Percentiles rank a stretch among this genome's conserved stretches.
phyloP scores from a whole-genome alignment of 2,113 vertebrate genomes.

The Entomyzon cyanotis region DNA sequence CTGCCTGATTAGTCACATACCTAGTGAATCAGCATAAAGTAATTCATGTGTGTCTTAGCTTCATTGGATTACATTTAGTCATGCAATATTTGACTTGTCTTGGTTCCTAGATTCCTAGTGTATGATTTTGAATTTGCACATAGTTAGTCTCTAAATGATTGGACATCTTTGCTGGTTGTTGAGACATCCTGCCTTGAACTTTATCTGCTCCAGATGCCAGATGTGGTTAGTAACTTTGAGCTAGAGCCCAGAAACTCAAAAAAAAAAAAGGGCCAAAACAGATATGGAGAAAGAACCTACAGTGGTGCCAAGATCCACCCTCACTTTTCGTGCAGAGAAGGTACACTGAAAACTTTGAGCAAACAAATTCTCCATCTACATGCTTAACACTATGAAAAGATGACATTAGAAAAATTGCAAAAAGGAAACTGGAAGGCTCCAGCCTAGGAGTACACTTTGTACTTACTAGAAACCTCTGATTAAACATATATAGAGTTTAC shows the following conservation, averaged over 20 bases:
- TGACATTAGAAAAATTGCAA: not conserved
- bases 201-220: not conserved
- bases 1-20: not conserved
- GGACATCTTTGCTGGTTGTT: not conserved
- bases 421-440: not conserved
- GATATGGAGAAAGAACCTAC: not conserved
- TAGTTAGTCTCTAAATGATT: not conserved
- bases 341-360: not conserved
- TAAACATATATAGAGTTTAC: not conserved
- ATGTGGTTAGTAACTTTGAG: not conserved
- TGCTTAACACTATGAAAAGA: not conserved
- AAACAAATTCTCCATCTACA: not conserved
- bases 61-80: not conserved
- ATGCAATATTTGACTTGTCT: slow-evolving; percentile 39
- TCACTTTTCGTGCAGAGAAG: not conserved
- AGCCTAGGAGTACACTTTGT: not conserved
- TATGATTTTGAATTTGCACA: slow-evolving; percentile 6
- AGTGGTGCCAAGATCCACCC: not conserved
- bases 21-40: slow-evolving; percentile 15
- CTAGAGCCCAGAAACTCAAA: not conserved
- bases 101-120: not conserved
- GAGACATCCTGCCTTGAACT: slow-evolving; percentile 10
- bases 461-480: not conserved
- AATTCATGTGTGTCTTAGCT: not conserved
- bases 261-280: not conserved